Base-by-base conservation (phyloP, 2,888 invertebrate species). In the Celastrina argiolus region DNA sequence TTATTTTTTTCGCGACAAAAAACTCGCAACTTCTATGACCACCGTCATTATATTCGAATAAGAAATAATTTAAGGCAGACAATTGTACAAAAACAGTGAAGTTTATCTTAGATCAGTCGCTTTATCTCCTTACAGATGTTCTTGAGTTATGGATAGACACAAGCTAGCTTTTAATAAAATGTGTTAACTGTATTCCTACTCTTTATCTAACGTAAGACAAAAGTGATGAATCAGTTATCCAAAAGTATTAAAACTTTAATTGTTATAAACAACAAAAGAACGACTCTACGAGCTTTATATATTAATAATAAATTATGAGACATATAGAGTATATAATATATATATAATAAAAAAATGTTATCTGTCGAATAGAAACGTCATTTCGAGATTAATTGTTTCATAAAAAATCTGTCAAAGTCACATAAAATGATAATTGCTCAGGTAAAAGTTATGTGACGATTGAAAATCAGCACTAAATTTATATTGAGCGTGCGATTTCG, bases 81-180 rank as follows among this genome's bases (percentile, higher is more conserved):
- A 51, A 51, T 51, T 51, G 51, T 51, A 51, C 51, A 31, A 64
- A 34, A 45, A 51, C 31, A 56, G 51, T 45, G 64, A n/a, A 51
- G 45, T 36, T 26, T 41, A 36, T 36, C 36, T 45, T 56, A 59
- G 28, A 58, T 65, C 65, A 16, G 39, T 31, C 65, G 42, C 42
- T 65, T 7, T 39, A 36, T 65, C 56, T 65, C 41, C 58, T 65
- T 63, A 61, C 71, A 71, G 67, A 69, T 72, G 71, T 45, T 69
- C 64, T 41, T 69, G 72, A 72, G 69, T 71, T 71, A 71, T 68
- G 68, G 66, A 70, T 68, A 69, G 59, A 56, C 14, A 64, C 42
- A 31, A 34, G 34, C 51, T 18, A 64, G 34, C 42, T 22, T 51
- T 51, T 41, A 51, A 22, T 51, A 51, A 51, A 51, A 51, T 22